Evolutionary conservation across 2,888 invertebrate genomes (phyloP), one percentile per base, ranked within the genome.

Genomic region (Sussaba pulchella): DNA sequence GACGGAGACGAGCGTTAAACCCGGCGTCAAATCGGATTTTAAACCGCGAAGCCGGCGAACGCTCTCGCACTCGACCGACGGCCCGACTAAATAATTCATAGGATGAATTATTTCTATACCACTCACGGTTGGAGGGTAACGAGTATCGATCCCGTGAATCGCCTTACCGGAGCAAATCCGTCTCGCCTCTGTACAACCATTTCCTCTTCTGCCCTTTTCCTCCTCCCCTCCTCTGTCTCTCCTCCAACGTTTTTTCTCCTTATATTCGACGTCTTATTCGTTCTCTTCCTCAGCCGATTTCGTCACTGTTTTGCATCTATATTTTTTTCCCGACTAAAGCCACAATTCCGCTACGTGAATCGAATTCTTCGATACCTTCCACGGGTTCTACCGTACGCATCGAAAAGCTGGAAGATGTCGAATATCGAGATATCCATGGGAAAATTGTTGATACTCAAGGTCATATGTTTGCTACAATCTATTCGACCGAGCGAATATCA

Each of bases 81-180:
- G 84, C 67, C 80, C 64, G 74, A 64, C 87, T 88, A 89, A 91
- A 91, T 91, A 89, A 90, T 91, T 91, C 88, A 89, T 85, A 73
- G 75, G 82, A 87, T 89, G 87, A 91, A 91, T 91, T 90, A 91
- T 91, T 90, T 89, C 87, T 50, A 69, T 85, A 80, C 70, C 84
- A 74, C 67, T 81, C 83, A 83, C 66, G 78, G 45, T 67, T 24
- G 50, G 64, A 66, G 74, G 80, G 77, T 86, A 86, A 89, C 87
- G 83, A 85, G 82, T 82, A 88, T 88, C 87, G 88, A 89, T 86
- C 85, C 67, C 71, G 81, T 70, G 82, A 85, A 86, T 85, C 83
- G 82, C 81, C 81, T 84, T 83, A 79, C 70, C 59, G 43, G 67
- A 75, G 71, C 71, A 70, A 75, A 77, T 67, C 69, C 77, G 54